A percentile compares a stretch with the other conserved stretches of the same genome.
phyloP scores from a whole-genome alignment of 2,113 vertebrate species.

The Hiodon tergisus region DNA sequence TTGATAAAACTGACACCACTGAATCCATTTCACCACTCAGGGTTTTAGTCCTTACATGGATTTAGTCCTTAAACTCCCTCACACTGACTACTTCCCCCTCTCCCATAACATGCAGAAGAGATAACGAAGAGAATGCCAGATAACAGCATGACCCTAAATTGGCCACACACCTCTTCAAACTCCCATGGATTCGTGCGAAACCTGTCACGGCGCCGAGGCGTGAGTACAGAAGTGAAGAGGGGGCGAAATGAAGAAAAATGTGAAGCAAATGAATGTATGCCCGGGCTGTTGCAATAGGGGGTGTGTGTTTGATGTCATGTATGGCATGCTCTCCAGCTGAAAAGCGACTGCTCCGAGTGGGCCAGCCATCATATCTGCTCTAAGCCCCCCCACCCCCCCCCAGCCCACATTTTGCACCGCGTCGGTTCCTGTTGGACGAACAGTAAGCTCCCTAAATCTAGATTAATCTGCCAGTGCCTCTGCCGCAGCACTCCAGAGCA shows the following conservation, averaged over 20 bases:
- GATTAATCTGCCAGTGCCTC: not conserved
- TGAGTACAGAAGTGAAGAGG: not conserved
- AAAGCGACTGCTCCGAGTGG: too few species aligned
- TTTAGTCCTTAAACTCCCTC: not conserved
- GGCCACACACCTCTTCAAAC: not conserved
- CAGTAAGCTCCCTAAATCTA: not conserved
- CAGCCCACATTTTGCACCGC: not conserved
- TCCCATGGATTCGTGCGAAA: not conserved
- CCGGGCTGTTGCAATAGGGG: not conserved
- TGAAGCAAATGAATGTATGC: not conserved
- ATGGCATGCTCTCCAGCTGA: not conserved
- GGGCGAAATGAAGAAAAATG: slow-evolving; percentile 13
- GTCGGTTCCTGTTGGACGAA: not conserved
- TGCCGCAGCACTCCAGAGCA: not conserved
- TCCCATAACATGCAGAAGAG: not conserved
- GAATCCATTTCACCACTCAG: not conserved
- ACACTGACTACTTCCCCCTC: not conserved
- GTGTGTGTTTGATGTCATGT: not conserved
- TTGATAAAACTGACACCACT: not conserved
- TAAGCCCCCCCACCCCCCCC: not conserved
- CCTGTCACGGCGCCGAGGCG: not conserved
- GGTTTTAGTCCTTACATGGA: not conserved
- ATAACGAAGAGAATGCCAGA: not conserved
- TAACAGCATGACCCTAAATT: not conserved
- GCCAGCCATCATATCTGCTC: too few species aligned